Percentiles rank a stretch among this genome's conserved stretches.
Evolutionary conservation across 2,113 vertebrate species (phyloP).

Genomic region (Nestor notabilis): DNA sequence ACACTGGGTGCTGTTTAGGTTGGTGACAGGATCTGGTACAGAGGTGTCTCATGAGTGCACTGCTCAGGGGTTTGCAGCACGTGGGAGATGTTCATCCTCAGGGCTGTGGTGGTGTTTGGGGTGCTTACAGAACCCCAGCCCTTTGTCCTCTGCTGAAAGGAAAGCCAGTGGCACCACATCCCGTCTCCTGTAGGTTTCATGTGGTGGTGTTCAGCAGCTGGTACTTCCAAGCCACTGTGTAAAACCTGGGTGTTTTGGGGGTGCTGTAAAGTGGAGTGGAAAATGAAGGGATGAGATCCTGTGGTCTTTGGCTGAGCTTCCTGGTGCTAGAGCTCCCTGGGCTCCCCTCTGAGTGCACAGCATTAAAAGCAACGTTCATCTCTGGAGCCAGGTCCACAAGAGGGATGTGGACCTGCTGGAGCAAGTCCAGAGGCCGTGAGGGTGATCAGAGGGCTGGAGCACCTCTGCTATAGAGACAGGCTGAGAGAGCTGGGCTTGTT

Average conservation of each 20-base stretch:
- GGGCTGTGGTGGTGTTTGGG: not conserved
- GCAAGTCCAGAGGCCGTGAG: not conserved
- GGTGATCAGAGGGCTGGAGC: not conserved
- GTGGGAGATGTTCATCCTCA: accelerated
- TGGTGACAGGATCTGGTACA: not conserved
- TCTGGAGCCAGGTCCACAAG: not conserved
- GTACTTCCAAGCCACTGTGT: not conserved
- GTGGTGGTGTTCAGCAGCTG: accelerated
- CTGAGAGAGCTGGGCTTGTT: not conserved
- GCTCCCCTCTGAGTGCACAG: not conserved
- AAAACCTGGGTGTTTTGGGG: not conserved
- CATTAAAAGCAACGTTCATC: not conserved
- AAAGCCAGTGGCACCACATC: not conserved
- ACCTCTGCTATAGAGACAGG: not conserved
- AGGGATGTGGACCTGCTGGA: not conserved
- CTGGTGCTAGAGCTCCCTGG: not conserved
- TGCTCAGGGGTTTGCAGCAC: not conserved
- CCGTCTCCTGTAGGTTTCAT: not conserved
- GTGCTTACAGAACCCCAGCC: not conserved
- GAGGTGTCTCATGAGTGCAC: not conserved
- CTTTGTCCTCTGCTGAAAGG: not conserved
- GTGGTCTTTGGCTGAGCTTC: not conserved
- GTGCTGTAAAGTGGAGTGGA: too few species aligned
- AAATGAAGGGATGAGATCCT: not conserved
- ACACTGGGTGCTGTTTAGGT: not conserved